Conservation (phyloP, 64 coral and sea anemone genomes). For the Montipora foliosa region DNA sequence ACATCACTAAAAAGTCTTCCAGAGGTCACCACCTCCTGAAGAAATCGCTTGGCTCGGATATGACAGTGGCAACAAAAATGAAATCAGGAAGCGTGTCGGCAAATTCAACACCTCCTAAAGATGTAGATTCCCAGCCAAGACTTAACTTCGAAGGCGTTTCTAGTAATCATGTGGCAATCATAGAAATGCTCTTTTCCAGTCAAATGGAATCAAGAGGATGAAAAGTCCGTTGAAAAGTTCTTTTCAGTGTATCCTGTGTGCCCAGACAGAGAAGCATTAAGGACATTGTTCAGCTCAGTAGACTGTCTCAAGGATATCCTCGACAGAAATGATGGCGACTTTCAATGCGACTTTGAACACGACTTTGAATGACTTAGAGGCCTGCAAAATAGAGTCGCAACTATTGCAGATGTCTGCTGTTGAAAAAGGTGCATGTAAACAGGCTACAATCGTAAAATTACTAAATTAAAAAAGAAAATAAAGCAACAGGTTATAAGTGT, state of each 20-base stretch:
- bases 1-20: slow-evolving; percentile 1
- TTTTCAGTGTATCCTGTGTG: neutral
- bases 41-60: neutral
- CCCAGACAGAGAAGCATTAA: neutral
- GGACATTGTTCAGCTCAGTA: neutral
- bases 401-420: neutral
- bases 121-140: neutral
- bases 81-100: too few species aligned
- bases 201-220: neutral
- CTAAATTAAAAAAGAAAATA: neutral
- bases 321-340: neutral
- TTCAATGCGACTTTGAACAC: neutral
- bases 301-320: neutral
- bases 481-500: neutral
- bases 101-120: too few species aligned
- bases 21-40: neutral
- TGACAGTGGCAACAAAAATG: neutral
- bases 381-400: neutral
- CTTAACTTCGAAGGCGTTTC: neutral
- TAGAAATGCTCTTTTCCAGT: neutral
- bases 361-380: neutral
- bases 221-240: neutral
- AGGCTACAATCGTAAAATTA: neutral
- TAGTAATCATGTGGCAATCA: neutral
- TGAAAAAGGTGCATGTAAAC: neutral